phyloP scores from a whole-genome alignment of 2,797 vertebrate species.

The Chelon auratus region DNA sequence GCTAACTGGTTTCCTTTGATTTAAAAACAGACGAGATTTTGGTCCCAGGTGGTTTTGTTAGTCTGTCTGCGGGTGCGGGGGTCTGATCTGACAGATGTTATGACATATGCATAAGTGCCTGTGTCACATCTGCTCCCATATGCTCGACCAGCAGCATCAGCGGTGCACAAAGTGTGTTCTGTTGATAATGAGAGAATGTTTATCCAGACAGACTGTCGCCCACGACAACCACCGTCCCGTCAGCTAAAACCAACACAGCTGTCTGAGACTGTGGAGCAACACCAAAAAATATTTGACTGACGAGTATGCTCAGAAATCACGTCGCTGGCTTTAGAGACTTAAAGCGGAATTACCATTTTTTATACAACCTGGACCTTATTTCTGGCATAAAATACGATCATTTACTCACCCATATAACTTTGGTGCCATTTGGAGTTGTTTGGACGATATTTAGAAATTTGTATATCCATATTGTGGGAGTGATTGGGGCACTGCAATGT shows the following conservation, averaged over 20 bases:
- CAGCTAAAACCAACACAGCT: conserved; percentile 72
- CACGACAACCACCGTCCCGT: conserved; percentile 54
- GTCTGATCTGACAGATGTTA: conserved; percentile 25
- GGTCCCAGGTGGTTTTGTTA: conserved; percentile 3
- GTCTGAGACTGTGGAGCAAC: conserved; percentile 41
- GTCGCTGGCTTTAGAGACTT: neutral
- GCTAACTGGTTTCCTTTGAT: neutral
- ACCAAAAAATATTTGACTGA: conserved; percentile 56
- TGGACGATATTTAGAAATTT: too few relatives aligned
- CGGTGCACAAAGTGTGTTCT: conserved; percentile 2
- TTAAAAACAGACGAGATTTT: neutral
- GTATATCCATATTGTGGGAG: too few relatives aligned
- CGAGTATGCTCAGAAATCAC: conserved; percentile 34
- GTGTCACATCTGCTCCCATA: neutral
- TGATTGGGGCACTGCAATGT: too few relatives aligned
- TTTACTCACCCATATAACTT: too few relatives aligned
- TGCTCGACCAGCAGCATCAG: neutral
- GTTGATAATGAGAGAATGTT: conserved; percentile 28
- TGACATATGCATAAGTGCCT: neutral
- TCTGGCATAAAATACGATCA: too few relatives aligned
- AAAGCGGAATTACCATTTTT: too few relatives aligned
- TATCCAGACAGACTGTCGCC: conserved; percentile 62
- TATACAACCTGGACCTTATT: too few relatives aligned
- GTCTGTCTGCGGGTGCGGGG: neutral
- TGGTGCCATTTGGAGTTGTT: too few relatives aligned